Base-by-base conservation (phyloP, 2,888 invertebrate genomes). In the Cactoblastis cactorum region DNA sequence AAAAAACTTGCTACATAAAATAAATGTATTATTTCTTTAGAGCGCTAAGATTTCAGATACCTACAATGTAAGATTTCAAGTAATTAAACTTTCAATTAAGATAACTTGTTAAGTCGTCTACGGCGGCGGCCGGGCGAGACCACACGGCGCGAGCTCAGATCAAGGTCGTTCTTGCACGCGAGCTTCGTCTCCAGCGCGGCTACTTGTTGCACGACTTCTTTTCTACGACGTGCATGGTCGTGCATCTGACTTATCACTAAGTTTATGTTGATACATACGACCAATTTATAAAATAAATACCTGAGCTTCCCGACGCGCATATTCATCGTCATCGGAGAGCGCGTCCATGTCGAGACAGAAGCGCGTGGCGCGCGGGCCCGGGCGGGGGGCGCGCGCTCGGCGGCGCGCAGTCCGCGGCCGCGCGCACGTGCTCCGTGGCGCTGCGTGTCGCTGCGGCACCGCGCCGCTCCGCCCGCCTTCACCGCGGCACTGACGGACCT, bases 281-380 rank as follows among this genome's bases (percentile, higher is more conserved):
- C 0, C 14, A 2, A 6, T 15, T 15, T 8, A 15, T 15, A 15
- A 2, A 6, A 8, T 14, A 47, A 54, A 68, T 84, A 89, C 88
- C 88, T 88, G 87, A 65, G 78, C 79, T 62, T 84, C 84, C 58
- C 85, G 83, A 74, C 84, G 84, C 76, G 79, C 67, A 73, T 76
- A 86, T 48, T 89, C 88, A 67, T 88, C 87, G 75, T 89, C 88
- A 77, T 89, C 88, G 72, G 87, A 87, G 76, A 88, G 88, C 73
- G 83, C 85, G 83, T 89, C 87, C 88, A 89, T 89, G 77, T 77
- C 79, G 54, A 62, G 62, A 54, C 53, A 59, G 55, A 69, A 54
- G 72, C 63, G 74, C 55, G 63, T 51, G 57, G 63, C 59, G 69
- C 57, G 69, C 67, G 69, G 63, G 69, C 57, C 69, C 67, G 69